Evolutionary conservation across 2,113 vertebrate genomes (phyloP).

Genomic region (Poecile atricapillus): DNA sequence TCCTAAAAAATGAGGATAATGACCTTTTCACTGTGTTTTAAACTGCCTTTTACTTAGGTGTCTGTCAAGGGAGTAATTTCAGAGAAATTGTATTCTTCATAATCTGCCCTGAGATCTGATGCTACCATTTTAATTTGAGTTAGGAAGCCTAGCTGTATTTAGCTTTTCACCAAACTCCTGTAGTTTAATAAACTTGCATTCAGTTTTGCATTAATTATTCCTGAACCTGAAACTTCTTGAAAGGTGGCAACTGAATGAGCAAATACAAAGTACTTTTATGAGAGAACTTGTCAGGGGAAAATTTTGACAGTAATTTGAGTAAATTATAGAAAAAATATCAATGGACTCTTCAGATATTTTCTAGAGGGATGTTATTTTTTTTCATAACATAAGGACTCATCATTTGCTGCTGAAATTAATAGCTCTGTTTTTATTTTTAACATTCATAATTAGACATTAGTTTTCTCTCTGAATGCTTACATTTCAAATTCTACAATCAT

Average conservation of each 20-base stretch:
- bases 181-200: background rate
- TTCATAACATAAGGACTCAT: background rate
- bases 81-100: background rate
- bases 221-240: background rate
- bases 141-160: background rate
- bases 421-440: slow-evolving; percentile 60
- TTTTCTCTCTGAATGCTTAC: slow-evolving; percentile 30
- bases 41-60: background rate
- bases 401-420: slow-evolving; percentile 46
- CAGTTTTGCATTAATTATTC: background rate
- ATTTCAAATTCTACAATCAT: slow-evolving; percentile 27
- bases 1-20: background rate
- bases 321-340: slow-evolving; percentile 38
- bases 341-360: slow-evolving; percentile 40
- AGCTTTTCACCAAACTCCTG: background rate
- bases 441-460: slow-evolving; percentile 49
- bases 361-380: slow-evolving; percentile 30
- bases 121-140: background rate
- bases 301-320: slow-evolving; percentile 14
- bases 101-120: background rate
- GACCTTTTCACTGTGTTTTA: background rate
- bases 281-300: background rate
- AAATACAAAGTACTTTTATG: background rate
- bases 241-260: background rate
- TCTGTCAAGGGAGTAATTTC: background rate